Evolutionary conservation across 2,113 vertebrate genomes (phyloP).

Genomic region (Callopanchax toddi): DNA sequence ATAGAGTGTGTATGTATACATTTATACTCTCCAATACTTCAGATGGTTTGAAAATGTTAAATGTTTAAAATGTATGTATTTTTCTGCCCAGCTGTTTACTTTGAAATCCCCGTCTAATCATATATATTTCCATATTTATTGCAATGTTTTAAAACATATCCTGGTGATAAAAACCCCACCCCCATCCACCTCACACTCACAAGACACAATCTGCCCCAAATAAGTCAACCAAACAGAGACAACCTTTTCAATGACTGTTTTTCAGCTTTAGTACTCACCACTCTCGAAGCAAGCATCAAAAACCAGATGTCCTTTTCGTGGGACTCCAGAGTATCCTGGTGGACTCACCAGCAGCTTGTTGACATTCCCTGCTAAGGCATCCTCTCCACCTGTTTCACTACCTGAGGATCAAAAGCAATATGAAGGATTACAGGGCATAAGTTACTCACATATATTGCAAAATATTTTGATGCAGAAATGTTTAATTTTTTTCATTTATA

Average conservation of each 20-base stretch:
- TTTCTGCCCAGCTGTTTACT: neutral
- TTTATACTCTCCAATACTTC: neutral
- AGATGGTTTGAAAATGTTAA: neutral
- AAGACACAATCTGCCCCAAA: neutral
- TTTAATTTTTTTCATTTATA: neutral
- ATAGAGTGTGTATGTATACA: neutral
- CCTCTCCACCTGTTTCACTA: slow-evolving; percentile 86
- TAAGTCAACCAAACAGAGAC: neutral
- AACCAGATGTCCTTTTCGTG: slow-evolving; percentile 90
- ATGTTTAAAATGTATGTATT: neutral
- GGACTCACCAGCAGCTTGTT: slow-evolving; percentile 88
- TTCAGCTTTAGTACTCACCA: slow-evolving; percentile 81
- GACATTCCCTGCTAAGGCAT: slow-evolving; percentile 91
- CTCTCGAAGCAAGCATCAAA: slow-evolving; percentile 99
- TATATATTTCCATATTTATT: neutral
- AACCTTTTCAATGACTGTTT: neutral
- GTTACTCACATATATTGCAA: neutral
- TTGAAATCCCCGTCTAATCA: neutral
- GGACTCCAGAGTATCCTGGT: slow-evolving; percentile 83
- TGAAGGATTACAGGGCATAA: too few species aligned
- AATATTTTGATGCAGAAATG: too few species aligned
- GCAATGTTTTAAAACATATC: neutral
- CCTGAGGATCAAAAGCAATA: slow-evolving; percentile 71
- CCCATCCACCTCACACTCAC: neutral
- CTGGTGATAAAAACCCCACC: neutral